A percentile compares a stretch with the other conserved stretches of the same genome.
Evolutionary conservation across 2,113 vertebrate species (phyloP).

Genomic region (Oxygymnocypris stewartii): DNA sequence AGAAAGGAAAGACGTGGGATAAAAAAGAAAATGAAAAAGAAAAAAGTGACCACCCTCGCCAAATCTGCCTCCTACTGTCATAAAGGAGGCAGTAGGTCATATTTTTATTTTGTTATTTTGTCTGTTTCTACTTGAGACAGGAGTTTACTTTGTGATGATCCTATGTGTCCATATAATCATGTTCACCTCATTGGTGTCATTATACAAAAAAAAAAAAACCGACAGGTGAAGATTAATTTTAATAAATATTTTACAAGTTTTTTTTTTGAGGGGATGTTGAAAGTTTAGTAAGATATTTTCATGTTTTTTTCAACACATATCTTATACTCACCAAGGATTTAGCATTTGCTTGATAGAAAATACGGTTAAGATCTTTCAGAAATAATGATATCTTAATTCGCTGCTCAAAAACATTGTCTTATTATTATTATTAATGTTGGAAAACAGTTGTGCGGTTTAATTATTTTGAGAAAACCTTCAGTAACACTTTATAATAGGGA

Average conservation of each 20-base stretch:
- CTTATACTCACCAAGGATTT: not conserved
- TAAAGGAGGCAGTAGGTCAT: not conserved
- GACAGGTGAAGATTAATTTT: not conserved
- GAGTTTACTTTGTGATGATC: not conserved
- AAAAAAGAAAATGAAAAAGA: constrained; percentile 40
- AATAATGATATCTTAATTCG: too few species aligned
- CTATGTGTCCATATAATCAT: not conserved
- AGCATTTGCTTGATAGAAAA: not conserved
- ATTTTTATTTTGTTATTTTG: not conserved
- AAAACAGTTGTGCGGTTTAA: too few species aligned
- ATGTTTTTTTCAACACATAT: not conserved
- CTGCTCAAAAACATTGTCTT: too few species aligned
- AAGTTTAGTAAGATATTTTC: not conserved
- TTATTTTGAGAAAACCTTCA: too few species aligned
- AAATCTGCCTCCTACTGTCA: not conserved
- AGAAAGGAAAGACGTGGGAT: constrained; percentile 45
- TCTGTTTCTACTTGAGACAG: not conserved
- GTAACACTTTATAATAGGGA: too few species aligned
- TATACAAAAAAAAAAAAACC: not conserved
- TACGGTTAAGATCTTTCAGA: too few species aligned
- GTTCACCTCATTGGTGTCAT: not conserved
- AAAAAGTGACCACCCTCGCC: not conserved
- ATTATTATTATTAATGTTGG: too few species aligned
- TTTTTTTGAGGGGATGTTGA: not conserved
- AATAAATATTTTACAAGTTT: too few species aligned